A percentile compares a stretch with the other conserved stretches of the same genome.
phyloP scores from a whole-genome alignment of 2,113 vertebrate genomes.

The Phalacrocorax pelagicus region DNA sequence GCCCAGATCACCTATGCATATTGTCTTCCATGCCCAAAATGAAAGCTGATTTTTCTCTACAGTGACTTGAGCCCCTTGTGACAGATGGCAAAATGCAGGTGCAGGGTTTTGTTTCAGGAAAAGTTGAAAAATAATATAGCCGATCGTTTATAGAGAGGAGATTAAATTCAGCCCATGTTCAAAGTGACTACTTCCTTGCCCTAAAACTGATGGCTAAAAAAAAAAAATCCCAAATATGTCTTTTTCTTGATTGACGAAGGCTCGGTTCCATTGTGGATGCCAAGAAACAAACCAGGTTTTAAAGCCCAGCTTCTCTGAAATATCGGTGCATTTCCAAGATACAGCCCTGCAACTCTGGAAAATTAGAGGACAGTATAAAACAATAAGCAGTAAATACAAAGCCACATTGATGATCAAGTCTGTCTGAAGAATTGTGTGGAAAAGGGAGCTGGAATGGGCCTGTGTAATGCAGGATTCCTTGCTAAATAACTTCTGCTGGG shows the following conservation, averaged over 20 bases:
- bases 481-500: neutral
- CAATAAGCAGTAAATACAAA: neutral
- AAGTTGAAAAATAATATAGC: neutral
- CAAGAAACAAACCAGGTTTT: neutral
- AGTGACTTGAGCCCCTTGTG: conserved; percentile 71
- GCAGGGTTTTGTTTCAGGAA: conserved; percentile 29
- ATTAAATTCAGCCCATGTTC: neutral
- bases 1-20: neutral
- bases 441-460: neutral
- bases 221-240: neutral
- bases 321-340: neutral
- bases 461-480: neutral
- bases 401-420: neutral
- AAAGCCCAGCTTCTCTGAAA: neutral
- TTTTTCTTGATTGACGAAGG: neutral
- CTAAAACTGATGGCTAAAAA: neutral
- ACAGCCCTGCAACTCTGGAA: neutral
- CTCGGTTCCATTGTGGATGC: neutral
- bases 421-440: neutral
- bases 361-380: neutral
- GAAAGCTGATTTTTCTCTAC: conserved; percentile 81
- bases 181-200: neutral
- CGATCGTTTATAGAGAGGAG: neutral
- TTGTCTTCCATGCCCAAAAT: conserved; percentile 85
- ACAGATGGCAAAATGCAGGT: conserved; percentile 86